Percentiles rank a stretch among this genome's conserved stretches.
phyloP scores from a whole-genome alignment of 2,888 invertebrate genomes.

The Temnothorax rugatulus region DNA sequence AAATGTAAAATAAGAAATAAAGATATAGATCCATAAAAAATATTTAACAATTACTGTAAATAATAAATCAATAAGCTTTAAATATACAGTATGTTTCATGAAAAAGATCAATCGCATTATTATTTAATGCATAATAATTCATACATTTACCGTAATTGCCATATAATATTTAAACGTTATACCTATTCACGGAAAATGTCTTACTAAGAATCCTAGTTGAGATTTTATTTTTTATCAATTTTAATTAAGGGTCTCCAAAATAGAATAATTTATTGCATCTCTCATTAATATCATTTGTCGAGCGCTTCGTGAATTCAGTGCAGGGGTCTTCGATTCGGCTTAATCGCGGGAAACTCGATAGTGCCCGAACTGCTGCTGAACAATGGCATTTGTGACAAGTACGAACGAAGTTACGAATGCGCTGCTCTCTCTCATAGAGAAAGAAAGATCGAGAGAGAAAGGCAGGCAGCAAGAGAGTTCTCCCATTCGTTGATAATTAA shows the following conservation, averaged over 20 bases:
- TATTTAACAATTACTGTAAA: neutral
- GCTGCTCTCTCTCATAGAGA: neutral
- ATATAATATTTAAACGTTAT: neutral
- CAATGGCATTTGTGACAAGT: conserved; percentile 16
- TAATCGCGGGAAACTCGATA: conserved; percentile 7
- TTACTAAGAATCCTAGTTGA: neutral
- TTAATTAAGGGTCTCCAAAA: neutral
- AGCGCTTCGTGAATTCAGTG: neutral
- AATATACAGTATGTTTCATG: neutral
- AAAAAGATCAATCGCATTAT: neutral
- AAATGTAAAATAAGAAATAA: neutral
- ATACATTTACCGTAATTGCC: neutral
- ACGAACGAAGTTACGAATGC: conserved; percentile 8
- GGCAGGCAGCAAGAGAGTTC: neutral
- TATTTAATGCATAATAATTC: neutral
- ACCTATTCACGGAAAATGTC: neutral
- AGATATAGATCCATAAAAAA: neutral
- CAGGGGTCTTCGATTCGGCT: neutral
- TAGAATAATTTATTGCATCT: neutral
- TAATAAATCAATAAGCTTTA: neutral
- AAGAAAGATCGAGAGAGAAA: conserved; percentile 8
- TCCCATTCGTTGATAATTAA: conserved; percentile 46
- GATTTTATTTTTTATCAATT: neutral
- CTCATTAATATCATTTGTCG: neutral
- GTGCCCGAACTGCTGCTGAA: neutral